Conservation (phyloP, 1,140 invertebrate genomes). For the Temnothorax curvispinosus region DNA sequence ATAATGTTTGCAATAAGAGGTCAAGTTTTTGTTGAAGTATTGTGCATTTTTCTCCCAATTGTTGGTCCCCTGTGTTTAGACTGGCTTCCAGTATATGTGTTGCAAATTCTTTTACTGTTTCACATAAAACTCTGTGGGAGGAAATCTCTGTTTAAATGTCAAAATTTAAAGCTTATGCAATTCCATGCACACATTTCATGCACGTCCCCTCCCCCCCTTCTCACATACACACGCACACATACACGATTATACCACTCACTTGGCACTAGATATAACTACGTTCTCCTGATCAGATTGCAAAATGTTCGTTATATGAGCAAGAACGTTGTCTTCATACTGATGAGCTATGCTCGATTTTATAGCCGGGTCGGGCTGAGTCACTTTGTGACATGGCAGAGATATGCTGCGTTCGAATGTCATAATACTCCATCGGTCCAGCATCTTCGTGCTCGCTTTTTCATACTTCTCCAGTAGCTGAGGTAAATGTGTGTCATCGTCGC, state of each 20-base stretch:
- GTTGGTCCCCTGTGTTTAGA: constrained; percentile 87
- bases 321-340: constrained; percentile 93
- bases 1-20: constrained; percentile 90
- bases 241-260: constrained; percentile 85
- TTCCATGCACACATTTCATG: constrained; percentile 5
- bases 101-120: constrained; percentile 93
- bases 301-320: constrained; percentile 94
- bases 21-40: constrained; percentile 92
- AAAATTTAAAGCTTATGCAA: constrained; percentile 26
- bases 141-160: constrained; percentile 13
- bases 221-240: background rate
- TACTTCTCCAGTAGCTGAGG: constrained; percentile 96
- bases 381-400: constrained; percentile 87
- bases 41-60: constrained; percentile 90
- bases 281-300: constrained; percentile 94
- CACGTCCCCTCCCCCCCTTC: background rate
- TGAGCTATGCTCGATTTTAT: constrained; percentile 85
- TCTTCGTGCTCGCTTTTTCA: constrained; percentile 97
- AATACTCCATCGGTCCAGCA: constrained; percentile 98
- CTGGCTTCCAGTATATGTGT: constrained; percentile 87
- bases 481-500: constrained; percentile 97
- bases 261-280: constrained; percentile 91
- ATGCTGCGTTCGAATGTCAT: constrained; percentile 95
- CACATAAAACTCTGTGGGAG: constrained; percentile 88
- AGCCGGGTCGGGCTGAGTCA: constrained; percentile 85